Evolutionary conservation across 37 sponge, comb jelly and placozoan genomes (phyloP).

Genomic region (Agelas oroides): DNA sequence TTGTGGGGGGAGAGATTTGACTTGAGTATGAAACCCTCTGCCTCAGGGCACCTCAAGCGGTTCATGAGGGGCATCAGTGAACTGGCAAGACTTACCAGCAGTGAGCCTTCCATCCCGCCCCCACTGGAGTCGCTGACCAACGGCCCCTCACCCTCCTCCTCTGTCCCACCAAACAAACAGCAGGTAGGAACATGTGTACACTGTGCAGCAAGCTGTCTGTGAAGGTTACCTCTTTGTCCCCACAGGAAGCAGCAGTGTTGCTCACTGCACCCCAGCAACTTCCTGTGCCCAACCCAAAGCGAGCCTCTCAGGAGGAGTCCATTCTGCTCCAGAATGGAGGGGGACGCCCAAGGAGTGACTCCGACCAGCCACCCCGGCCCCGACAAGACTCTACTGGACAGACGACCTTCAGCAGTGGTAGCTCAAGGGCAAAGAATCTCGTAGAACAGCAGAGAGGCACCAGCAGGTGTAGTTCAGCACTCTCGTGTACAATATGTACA

Average conservation of each 20-base stretch:
- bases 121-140: background rate
- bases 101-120: background rate
- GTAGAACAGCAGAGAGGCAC: conserved; percentile 35
- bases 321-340: background rate
- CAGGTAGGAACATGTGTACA: no score
- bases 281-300: background rate
- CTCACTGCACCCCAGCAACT: background rate
- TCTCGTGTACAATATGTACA: no score
- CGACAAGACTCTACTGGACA: no score
- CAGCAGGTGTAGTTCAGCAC: no score
- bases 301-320: background rate
- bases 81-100: conserved; percentile 23
- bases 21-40: no score
- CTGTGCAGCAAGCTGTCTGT: no score
- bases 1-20: no score
- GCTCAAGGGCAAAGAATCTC: conserved; percentile 63
- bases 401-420: conserved; percentile 8
- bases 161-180: background rate
- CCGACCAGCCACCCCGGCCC: background rate
- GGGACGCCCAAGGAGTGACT: no score
- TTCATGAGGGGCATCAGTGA: conserved; percentile 60
- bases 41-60: conserved; percentile 67
- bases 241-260: no score
- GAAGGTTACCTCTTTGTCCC: no score
- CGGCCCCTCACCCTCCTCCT: background rate